Conservation (phyloP, 2,888 invertebrate genomes). For the Cephus pygmeus region DNA sequence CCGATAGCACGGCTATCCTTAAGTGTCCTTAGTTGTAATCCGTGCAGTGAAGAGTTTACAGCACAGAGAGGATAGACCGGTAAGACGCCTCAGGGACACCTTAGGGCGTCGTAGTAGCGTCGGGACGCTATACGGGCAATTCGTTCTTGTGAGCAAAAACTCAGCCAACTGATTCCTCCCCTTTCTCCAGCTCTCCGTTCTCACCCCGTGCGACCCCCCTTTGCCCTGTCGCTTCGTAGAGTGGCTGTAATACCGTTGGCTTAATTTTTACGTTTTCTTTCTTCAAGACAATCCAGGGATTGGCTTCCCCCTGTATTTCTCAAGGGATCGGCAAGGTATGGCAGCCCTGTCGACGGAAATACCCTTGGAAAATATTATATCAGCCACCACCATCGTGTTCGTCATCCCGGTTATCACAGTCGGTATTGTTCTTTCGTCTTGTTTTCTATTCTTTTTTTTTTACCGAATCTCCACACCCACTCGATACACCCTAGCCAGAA, state of each 20-base stretch:
- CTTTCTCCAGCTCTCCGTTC: neutral
- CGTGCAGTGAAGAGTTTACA: neutral
- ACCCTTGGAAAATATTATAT: neutral
- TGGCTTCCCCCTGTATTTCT: conserved; percentile 38
- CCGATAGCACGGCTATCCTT: neutral
- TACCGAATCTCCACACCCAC: neutral
- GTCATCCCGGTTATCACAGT: neutral
- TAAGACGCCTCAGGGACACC: conserved; percentile 17
- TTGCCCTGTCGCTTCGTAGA: too few relatives aligned
- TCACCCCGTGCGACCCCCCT: too few relatives aligned
- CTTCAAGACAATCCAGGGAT: conserved; percentile 39
- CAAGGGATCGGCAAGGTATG: conserved; percentile 31
- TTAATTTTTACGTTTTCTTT: conserved; percentile 34
- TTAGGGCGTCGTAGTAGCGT: conserved; percentile 12
- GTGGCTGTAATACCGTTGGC: conserved; percentile 27
- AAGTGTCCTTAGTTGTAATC: neutral
- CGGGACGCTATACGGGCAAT: conserved; percentile 7
- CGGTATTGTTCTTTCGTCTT: neutral
- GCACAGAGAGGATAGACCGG: neutral
- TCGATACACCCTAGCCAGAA: neutral
- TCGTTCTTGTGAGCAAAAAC: conserved; percentile 2
- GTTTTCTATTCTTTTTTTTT: neutral
- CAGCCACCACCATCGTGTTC: neutral
- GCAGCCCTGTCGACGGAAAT: neutral
- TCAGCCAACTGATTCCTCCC: neutral